Conservation (phyloP, 2,888 invertebrate genomes). For the Sminthurinus aureus region DNA sequence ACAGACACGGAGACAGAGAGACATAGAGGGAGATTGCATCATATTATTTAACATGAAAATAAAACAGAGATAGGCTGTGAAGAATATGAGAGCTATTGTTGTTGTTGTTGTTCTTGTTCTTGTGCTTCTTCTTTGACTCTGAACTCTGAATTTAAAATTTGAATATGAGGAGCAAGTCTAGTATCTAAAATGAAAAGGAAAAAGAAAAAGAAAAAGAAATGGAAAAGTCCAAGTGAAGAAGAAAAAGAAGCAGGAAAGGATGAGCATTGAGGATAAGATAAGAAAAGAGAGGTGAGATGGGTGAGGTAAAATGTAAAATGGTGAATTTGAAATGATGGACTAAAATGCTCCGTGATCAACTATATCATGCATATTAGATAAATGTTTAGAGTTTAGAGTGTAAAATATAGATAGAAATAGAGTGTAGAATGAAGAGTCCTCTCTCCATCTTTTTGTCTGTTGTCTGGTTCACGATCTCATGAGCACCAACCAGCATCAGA, state of each 20-base stretch:
- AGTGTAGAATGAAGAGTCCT: not conserved
- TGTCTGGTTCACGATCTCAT: not conserved
- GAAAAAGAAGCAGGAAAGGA: not conserved
- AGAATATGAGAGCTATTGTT: slow-evolving; percentile 2
- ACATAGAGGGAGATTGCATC: not conserved
- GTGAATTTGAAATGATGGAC: too few relatives aligned
- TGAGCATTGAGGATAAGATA: not conserved
- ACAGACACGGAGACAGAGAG: not conserved
- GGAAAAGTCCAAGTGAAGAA: not conserved
- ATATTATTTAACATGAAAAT: not conserved
- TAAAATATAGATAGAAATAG: not conserved
- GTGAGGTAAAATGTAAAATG: not conserved
- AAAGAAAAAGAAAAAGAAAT: not conserved
- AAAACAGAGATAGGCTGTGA: not conserved
- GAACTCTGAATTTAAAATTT: too few relatives aligned
- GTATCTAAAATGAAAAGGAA: not conserved
- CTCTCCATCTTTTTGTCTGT: not conserved
- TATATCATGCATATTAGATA: not conserved
- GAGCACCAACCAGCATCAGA: not conserved
- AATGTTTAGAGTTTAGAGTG: not conserved
- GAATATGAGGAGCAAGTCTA: not conserved
- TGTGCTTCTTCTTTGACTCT: not conserved
- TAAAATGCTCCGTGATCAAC: not conserved
- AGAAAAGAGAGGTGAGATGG: not conserved
- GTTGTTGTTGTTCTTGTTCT: not conserved